These are phyloP conservation scores for Stramonita haemastoma DNA, from an alignment of 2,888 invertebrate species.

Conservation along the genomic window DNA sequence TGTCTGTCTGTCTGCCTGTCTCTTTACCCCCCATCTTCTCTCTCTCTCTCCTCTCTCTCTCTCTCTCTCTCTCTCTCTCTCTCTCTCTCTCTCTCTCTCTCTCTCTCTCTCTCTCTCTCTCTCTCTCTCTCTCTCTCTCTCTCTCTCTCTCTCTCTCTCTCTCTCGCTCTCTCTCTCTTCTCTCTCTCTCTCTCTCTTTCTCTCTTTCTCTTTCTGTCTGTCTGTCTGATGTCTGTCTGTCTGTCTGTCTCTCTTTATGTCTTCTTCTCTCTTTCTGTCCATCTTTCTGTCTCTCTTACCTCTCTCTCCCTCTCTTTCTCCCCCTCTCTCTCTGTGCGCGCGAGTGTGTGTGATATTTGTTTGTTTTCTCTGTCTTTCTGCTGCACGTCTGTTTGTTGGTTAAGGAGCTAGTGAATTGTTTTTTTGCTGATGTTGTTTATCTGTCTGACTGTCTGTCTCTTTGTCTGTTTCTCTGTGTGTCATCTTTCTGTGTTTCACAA, in stretches of 20 bases:
- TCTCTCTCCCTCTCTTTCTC: too few relatives aligned
- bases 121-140: conserved; percentile 40
- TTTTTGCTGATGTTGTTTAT: too few relatives aligned
- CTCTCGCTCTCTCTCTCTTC: background rate
- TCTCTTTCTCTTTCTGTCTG: too few relatives aligned
- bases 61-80: background rate
- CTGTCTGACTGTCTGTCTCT: too few relatives aligned
- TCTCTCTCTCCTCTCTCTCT: background rate
- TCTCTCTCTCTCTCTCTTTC: too few relatives aligned
- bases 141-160: conserved; percentile 37
- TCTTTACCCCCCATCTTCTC: background rate
- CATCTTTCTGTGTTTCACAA: too few relatives aligned
- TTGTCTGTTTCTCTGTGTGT: too few relatives aligned
- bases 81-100: background rate
- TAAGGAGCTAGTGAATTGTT: too few relatives aligned
- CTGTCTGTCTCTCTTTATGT: conserved; percentile 37
- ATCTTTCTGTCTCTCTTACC: background rate
- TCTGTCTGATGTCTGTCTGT: background rate
- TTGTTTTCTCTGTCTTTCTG: too few relatives aligned
- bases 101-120: conserved; percentile 22
- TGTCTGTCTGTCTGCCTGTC: background rate
- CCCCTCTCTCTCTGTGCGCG: too few relatives aligned
- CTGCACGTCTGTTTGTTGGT: too few relatives aligned
- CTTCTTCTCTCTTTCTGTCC: conserved; percentile 33
- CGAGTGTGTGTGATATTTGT: too few relatives aligned